Evolutionary conservation across 2,113 vertebrate genomes (phyloP).

Genomic region (Apteryx owenii): DNA sequence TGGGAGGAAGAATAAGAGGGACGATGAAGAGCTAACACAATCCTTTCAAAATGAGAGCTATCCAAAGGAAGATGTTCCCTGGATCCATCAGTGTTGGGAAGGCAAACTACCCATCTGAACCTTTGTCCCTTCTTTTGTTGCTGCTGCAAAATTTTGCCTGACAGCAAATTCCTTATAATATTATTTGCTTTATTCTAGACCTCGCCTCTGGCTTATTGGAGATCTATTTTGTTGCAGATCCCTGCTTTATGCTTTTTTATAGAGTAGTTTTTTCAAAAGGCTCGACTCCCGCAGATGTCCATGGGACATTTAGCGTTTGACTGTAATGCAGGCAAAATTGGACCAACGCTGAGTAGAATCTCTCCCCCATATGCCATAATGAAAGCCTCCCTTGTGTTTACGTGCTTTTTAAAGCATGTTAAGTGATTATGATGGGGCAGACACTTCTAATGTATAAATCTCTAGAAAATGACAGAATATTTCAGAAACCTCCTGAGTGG

Average conservation of each 20-base stretch:
- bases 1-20: background rate
- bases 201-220: background rate
- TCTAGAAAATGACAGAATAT: conserved; percentile 33
- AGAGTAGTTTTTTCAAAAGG: background rate
- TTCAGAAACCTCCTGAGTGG: conserved; percentile 39
- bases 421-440: conserved; percentile 36
- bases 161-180: background rate
- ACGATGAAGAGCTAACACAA: background rate
- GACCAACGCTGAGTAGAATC: conserved; percentile 32
- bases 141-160: background rate
- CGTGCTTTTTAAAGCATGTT: conserved; percentile 50
- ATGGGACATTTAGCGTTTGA: conserved; percentile 35
- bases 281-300: background rate
- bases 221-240: conserved; percentile 13
- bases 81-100: background rate
- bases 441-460: conserved; percentile 52
- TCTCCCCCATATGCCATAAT: conserved; percentile 33
- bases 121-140: background rate
- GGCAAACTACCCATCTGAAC: background rate
- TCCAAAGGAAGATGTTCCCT: background rate
- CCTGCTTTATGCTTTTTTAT: background rate
- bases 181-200: background rate
- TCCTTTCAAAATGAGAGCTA: background rate
- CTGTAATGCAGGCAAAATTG: conserved; percentile 33
- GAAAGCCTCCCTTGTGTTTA: conserved; percentile 9